These are phyloP conservation scores for Brachymystax lenok DNA, from an alignment of 2,797 vertebrate genomes.

Conservation along the genomic window DNA sequence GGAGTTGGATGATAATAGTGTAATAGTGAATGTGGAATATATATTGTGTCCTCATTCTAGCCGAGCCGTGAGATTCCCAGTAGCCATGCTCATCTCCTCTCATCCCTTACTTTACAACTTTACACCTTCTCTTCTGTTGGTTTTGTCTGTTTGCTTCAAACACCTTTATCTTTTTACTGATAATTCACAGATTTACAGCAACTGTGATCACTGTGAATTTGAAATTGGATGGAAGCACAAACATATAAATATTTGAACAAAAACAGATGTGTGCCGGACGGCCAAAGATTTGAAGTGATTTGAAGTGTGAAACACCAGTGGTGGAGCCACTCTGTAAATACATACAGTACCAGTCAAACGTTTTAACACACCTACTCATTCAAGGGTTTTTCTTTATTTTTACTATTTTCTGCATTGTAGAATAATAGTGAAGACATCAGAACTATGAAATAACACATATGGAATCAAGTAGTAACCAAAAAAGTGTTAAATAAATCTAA, in stretches of 20 bases:
- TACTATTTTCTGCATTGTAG: too few relatives aligned
- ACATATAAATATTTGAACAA: conserved; percentile 76
- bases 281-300: conserved; percentile 24
- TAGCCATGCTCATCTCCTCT: conserved; percentile 46
- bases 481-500: too few relatives aligned
- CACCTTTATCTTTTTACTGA: conserved; percentile 68
- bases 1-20: background rate
- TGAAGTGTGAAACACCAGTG: background rate
- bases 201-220: conserved; percentile 57
- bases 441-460: too few relatives aligned
- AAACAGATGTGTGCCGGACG: conserved; percentile 49
- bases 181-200: conserved; percentile 73
- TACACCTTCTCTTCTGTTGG: conserved; percentile 73
- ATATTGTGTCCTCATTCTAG: conserved; percentile 13
- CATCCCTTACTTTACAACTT: conserved; percentile 64
- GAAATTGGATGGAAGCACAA: conserved; percentile 56
- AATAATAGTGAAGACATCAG: too few relatives aligned
- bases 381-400: too few relatives aligned
- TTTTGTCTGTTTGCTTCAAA: conserved; percentile 72
- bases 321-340: background rate
- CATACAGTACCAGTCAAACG: too few relatives aligned
- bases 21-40: background rate
- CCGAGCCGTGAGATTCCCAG: conserved; percentile 15
- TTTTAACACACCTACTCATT: too few relatives aligned
- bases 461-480: too few relatives aligned